Percentiles rank a stretch among this genome's conserved stretches.
Evolutionary conservation across 1,140 invertebrate species (phyloP).

Genomic region (Magallana angulata): DNA sequence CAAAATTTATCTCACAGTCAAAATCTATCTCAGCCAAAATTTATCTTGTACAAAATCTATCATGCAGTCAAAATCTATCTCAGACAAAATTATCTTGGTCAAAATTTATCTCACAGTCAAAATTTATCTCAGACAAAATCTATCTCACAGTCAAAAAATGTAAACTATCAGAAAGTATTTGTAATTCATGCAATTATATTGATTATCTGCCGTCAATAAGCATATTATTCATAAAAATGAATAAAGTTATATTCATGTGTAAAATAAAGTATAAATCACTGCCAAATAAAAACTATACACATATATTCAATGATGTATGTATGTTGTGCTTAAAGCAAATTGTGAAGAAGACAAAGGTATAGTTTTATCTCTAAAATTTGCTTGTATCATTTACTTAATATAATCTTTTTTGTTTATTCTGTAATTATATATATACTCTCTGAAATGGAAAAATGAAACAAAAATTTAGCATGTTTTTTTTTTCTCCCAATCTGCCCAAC

Average conservation of each 20-base stretch:
- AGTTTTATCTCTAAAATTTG: not conserved
- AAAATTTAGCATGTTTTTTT: not conserved
- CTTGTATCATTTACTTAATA: conserved; percentile 21
- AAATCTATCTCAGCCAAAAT: too few species aligned
- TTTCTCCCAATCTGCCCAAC: not conserved
- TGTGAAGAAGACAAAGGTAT: conserved; percentile 29
- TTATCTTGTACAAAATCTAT: too few species aligned
- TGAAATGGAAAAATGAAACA: not conserved
- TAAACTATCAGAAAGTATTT: too few species aligned
- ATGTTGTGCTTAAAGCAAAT: conserved; percentile 30
- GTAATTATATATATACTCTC: not conserved
- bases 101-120: too few species aligned
- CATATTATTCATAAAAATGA: too few species aligned
- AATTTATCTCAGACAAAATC: too few species aligned
- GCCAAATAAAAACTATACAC: not conserved
- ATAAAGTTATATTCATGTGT: not conserved
- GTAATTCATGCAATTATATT: too few species aligned
- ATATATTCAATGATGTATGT: not conserved
- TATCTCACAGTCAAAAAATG: too few species aligned
- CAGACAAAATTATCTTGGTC: too few species aligned
- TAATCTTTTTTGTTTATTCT: not conserved
- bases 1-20: too few species aligned
- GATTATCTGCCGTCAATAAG: too few species aligned
- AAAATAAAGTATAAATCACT: not conserved
- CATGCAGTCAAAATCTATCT: too few species aligned